Evolutionary conservation across 1,140 invertebrate species (phyloP).

Genomic region (Anoplophora glabripennis): DNA sequence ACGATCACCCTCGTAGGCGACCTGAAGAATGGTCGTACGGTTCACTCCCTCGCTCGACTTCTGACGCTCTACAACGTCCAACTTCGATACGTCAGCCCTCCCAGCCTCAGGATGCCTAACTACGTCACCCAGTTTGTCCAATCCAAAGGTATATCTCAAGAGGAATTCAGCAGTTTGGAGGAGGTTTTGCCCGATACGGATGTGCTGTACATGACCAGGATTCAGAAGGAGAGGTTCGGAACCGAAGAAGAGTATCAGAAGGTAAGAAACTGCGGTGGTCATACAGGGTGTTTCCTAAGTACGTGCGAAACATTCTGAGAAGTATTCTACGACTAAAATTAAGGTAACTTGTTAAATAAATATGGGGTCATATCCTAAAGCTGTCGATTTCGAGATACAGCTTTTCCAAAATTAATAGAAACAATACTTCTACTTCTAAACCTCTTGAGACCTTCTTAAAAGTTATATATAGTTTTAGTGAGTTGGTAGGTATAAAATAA

Average conservation of each 20-base stretch:
- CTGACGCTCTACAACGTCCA: conserved; percentile 88
- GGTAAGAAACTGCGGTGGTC: conserved; percentile 60
- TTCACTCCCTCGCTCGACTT: conserved; percentile 92
- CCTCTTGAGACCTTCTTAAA: too few relatives aligned
- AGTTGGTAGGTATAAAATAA: too few relatives aligned
- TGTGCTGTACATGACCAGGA: conserved; percentile 97
- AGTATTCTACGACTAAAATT: too few relatives aligned
- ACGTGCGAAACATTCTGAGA: too few relatives aligned
- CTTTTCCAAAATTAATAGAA: too few relatives aligned
- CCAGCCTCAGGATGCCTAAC: conserved; percentile 85
- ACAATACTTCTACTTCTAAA: too few relatives aligned
- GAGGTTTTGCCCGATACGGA: conserved; percentile 89
- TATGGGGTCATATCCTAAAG: too few relatives aligned
- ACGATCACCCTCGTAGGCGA: conserved; percentile 95
- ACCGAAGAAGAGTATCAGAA: conserved; percentile 82
- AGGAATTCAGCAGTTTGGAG: conserved; percentile 71
- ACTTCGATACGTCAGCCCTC: conserved; percentile 80
- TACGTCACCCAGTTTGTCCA: conserved; percentile 77
- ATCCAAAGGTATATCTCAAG: conserved; percentile 75
- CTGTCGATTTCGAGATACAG: too few relatives aligned
- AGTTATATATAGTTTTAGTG: too few relatives aligned
- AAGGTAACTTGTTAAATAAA: too few relatives aligned
- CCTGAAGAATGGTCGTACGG: conserved; percentile 95
- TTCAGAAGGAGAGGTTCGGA: conserved; percentile 91
- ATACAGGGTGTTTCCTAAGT: too few relatives aligned